Evolutionary conservation across 2,797 vertebrate species (phyloP).

Genomic region (Smutsia temminckii): DNA sequence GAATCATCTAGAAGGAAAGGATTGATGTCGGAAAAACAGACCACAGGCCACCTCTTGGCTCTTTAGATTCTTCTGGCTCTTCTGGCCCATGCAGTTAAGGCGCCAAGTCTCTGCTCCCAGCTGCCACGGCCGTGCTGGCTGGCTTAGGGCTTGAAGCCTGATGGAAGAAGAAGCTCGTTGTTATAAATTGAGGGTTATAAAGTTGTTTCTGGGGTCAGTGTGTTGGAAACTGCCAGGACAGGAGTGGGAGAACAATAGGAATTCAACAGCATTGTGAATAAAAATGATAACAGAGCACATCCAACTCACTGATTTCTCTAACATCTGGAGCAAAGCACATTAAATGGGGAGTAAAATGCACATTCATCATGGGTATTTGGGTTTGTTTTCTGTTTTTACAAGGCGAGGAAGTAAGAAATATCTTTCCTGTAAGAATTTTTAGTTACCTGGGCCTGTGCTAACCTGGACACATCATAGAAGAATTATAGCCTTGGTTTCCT

Average conservation of each 20-base stretch:
- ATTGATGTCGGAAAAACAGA: constrained; percentile 43
- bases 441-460: constrained; percentile 49
- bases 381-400: constrained; percentile 63
- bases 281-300: constrained; percentile 24
- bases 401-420: constrained; percentile 54
- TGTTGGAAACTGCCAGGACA: background rate
- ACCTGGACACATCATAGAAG: constrained; percentile 36
- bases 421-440: constrained; percentile 50
- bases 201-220: background rate
- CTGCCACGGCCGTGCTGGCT: background rate
- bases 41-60: constrained; percentile 36
- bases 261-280: constrained; percentile 24
- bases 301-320: constrained; percentile 55
- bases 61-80: background rate
- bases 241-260: background rate
- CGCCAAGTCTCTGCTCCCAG: constrained; percentile 34
- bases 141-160: background rate
- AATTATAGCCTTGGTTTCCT: constrained; percentile 7
- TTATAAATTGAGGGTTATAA: background rate
- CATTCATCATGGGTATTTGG: constrained; percentile 56
- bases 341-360: constrained; percentile 25
- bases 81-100: background rate
- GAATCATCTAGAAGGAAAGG: constrained; percentile 46
- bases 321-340: constrained; percentile 68
- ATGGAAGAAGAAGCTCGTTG: background rate